Base-by-base conservation (phyloP, 2,113 vertebrate species). In the Sylvicapra grimmia region DNA sequence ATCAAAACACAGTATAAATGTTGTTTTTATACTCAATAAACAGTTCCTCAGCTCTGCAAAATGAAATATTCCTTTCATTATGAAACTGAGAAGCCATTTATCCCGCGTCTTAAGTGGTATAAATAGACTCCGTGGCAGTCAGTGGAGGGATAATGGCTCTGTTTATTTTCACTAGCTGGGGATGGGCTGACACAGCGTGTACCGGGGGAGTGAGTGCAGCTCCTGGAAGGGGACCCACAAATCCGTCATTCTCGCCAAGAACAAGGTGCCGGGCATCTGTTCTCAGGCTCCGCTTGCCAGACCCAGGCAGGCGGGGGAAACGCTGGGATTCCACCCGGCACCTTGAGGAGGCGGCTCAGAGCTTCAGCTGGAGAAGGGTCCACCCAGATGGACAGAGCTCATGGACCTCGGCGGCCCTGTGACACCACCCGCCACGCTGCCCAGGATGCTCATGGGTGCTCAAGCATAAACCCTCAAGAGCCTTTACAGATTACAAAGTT, bases 31-130 rank as follows among this genome's bases (percentile, higher is more conserved):
- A 94, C 96, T 96, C 97, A 82, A 95, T 94, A 97, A 98, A 98
- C 89, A 96, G 97, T 94, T 96, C 96, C 96, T 93, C 53, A 5
- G 93, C 92, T 96, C 95, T 89, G 92, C 54, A n/a, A 93, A 96
- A 96, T 98, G 97, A 98, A 98, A 97, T 95, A 97, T 98, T 96
- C 97, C 98, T 98, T 98, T 98, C 97, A 98, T 97, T 98, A 97
- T 63, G 87, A 96, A 96, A 95, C 21, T 14, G 61, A 96, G 98
- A 86, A 86, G 95, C 85, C 93, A 95, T 98, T 97, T 96, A 94
- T 98, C 95, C 90, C 16, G 0, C 72, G 87, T 96, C 97, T 90
- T 98, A 98, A 97, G 96, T 96, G 96, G 97, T 94, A 91, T 96
- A 96, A 97, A 97, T 96, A 97, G 96, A 95, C 86, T 6, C 27